These are phyloP conservation scores for Dendrolimus kikuchii DNA, from an alignment of 1,140 invertebrate genomes.

Conservation along the genomic window DNA sequence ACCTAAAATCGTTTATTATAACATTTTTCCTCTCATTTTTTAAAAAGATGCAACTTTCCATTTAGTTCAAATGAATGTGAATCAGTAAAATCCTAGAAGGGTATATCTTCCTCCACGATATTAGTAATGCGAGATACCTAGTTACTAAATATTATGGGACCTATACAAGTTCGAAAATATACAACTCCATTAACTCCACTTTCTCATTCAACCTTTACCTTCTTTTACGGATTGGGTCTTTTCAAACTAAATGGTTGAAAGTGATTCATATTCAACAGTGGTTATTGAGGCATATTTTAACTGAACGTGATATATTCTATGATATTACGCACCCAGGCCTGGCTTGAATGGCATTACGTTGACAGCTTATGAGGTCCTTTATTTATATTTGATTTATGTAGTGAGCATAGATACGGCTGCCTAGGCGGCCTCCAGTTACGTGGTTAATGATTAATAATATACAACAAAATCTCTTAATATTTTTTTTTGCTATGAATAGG, in stretches of 20 bases:
- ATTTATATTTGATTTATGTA: slow-evolving; percentile 67
- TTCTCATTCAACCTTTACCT: slow-evolving; percentile 2
- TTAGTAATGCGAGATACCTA: no score
- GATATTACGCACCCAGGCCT: slow-evolving; percentile 56
- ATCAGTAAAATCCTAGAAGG: no score
- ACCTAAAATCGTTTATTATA: no score
- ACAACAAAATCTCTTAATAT: no score
- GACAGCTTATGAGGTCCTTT: slow-evolving; percentile 65
- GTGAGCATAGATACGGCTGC: slow-evolving; percentile 45
- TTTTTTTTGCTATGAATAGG: no score
- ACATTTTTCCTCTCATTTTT: no score
- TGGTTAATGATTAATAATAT: slow-evolving; percentile 5
- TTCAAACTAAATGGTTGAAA: slow-evolving; percentile 23
- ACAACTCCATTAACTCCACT: neutral
- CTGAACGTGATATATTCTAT: slow-evolving; percentile 56
- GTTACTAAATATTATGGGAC: neutral
- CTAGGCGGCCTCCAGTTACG: slow-evolving; percentile 10
- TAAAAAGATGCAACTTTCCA: no score
- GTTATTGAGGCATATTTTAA: slow-evolving; percentile 57
- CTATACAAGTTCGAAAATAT: slow-evolving; percentile 1
- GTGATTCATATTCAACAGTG: slow-evolving; percentile 45
- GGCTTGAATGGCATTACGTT: slow-evolving; percentile 59
- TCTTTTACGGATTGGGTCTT: slow-evolving; percentile 15
- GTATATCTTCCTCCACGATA: no score
- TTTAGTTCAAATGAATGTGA: no score